Conservation (phyloP, 2,113 vertebrate species). For the Typhlomys cinereus region DNA sequence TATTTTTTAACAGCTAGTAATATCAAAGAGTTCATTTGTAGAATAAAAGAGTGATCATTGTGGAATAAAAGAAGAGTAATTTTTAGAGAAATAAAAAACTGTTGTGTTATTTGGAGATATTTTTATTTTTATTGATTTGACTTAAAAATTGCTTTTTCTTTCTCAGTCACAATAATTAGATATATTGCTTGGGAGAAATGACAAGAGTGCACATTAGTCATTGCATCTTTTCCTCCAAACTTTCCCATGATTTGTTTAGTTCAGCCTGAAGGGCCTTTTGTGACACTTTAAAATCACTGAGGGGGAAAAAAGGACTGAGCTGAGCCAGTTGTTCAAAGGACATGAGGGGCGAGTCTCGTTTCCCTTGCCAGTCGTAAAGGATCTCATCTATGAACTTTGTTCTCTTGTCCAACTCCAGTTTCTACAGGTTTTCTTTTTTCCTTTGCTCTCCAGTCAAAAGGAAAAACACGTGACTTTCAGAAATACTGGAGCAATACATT, state of each 20-base stretch:
- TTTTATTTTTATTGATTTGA: constrained; percentile 44
- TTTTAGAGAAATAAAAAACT: constrained; percentile 33
- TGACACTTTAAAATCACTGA: constrained; percentile 60
- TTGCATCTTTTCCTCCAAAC: constrained; percentile 49
- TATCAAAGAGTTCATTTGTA: constrained; percentile 9
- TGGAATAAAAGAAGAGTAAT: not conserved
- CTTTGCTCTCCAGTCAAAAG: constrained; percentile 61
- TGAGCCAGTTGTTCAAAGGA: constrained; percentile 13
- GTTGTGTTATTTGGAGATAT: not conserved
- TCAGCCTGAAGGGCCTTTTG: constrained; percentile 51
- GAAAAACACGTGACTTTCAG: constrained; percentile 54
- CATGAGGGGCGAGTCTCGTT: not conserved
- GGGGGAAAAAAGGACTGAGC: not conserved
- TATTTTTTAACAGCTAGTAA: constrained; percentile 4
- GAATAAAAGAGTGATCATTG: constrained; percentile 6
- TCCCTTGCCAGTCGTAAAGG: constrained; percentile 49
- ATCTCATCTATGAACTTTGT: constrained; percentile 53
- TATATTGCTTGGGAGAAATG: constrained; percentile 23
- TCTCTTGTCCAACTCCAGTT: constrained; percentile 66
- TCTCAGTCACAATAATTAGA: constrained; percentile 28
- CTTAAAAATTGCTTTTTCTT: constrained; percentile 41
- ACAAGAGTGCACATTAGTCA: constrained; percentile 18
- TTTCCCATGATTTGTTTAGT: constrained; percentile 60
- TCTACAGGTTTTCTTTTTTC: constrained; percentile 56
- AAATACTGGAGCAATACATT: constrained; percentile 40